Evolutionary conservation across 1,140 invertebrate genomes (phyloP).

Genomic region (Littorina saxatilis): DNA sequence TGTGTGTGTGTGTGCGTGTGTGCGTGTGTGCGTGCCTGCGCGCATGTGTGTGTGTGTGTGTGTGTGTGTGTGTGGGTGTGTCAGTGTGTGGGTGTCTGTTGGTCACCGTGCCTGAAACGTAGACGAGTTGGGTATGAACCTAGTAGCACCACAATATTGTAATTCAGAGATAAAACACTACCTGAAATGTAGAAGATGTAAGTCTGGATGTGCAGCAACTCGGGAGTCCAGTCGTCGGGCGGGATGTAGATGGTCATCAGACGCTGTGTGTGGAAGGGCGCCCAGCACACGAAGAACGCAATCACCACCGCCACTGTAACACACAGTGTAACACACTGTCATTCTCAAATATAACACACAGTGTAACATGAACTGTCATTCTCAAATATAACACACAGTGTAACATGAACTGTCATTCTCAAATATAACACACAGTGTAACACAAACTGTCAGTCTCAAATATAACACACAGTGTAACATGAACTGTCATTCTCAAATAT

Average conservation of each 20-base stretch:
- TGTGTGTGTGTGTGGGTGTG: neutral
- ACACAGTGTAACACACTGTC: too few species aligned
- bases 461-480: too few species aligned
- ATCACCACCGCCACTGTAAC: slow-evolving; percentile 87
- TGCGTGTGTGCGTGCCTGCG: neutral
- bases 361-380: too few species aligned
- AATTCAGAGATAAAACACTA: neutral
- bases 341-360: too few species aligned
- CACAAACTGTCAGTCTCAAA: too few species aligned
- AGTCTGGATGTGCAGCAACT: slow-evolving; percentile 43
- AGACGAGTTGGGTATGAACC: too few species aligned
- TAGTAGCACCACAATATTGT: too few species aligned
- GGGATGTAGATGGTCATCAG: slow-evolving; percentile 85
- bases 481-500: too few species aligned
- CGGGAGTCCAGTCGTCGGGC: slow-evolving; percentile 51
- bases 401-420: too few species aligned
- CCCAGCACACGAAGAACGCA: slow-evolving; percentile 95
- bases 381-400: too few species aligned
- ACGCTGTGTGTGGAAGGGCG: slow-evolving; percentile 93
- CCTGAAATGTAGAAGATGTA: slow-evolving; percentile 52
- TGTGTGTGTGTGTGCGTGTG: neutral
- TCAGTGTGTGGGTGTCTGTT: neutral
- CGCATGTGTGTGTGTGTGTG: neutral
- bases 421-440: too few species aligned
- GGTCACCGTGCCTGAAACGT: neutral